These are phyloP conservation scores for Palythoa grandis DNA, from an alignment of 92 coral and sea anemone genomes.

Conservation along the genomic window DNA sequence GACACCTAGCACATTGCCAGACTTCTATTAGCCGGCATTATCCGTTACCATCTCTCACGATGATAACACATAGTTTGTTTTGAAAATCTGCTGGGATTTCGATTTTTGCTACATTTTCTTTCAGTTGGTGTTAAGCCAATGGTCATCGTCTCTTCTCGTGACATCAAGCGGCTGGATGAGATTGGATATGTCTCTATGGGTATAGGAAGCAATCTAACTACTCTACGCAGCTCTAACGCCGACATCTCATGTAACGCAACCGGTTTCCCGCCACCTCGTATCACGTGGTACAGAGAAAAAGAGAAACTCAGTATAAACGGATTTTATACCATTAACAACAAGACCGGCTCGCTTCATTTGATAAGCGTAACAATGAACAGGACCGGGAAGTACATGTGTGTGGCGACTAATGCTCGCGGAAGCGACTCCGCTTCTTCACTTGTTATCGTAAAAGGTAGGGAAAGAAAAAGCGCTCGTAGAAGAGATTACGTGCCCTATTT, in stretches of 20 bases:
- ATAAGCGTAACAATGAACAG: slow-evolving; percentile 72
- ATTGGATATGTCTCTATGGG: slow-evolving; percentile 21
- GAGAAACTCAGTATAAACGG: slow-evolving; percentile 41
- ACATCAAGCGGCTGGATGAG: slow-evolving; percentile 1
- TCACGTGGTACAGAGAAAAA: slow-evolving; percentile 64
- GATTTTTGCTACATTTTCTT: not conserved
- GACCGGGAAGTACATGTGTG: slow-evolving; percentile 81
- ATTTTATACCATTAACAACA: slow-evolving; percentile 51
- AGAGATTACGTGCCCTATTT: too few relatives aligned
- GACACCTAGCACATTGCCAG: too few relatives aligned
- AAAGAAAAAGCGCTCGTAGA: too few relatives aligned
- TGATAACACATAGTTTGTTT: too few relatives aligned
- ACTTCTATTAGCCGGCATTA: too few relatives aligned
- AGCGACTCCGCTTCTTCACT: slow-evolving; percentile 68
- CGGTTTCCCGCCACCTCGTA: slow-evolving; percentile 77
- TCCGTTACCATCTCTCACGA: too few relatives aligned
- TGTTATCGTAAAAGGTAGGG: slow-evolving; percentile 73
- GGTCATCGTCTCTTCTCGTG: slow-evolving; percentile 21
- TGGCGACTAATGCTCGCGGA: slow-evolving; percentile 82
- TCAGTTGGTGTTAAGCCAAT: slow-evolving; percentile 31
- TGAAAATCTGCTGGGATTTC: too few relatives aligned
- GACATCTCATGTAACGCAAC: slow-evolving; percentile 76
- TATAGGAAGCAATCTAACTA: slow-evolving; percentile 29
- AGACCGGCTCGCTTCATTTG: slow-evolving; percentile 62
- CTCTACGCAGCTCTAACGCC: slow-evolving; percentile 38